These are phyloP conservation scores for Oplegnathus fasciatus DNA, from an alignment of 2,113 vertebrate species.

Conservation along the genomic window DNA sequence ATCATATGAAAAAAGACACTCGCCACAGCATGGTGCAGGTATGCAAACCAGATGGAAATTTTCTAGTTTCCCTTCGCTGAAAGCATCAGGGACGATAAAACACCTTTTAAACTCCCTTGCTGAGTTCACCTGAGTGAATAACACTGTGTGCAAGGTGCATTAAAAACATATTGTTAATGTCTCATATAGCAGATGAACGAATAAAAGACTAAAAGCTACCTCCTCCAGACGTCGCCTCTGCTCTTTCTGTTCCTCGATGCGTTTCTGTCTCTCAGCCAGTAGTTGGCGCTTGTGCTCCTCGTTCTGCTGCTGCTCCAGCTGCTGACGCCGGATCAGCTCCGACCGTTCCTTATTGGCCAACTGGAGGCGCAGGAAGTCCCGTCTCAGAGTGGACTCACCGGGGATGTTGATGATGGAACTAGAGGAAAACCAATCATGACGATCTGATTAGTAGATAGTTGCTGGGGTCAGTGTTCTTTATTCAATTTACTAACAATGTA, in stretches of 20 bases:
- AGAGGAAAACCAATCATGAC: constrained; percentile 4
- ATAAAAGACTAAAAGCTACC: constrained; percentile 77
- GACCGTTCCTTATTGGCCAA: constrained; percentile 98
- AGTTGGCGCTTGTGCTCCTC: constrained; percentile 98
- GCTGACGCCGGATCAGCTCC: constrained; percentile 94
- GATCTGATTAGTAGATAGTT: too few relatives aligned
- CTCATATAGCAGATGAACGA: background rate
- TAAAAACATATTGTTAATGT: too few relatives aligned
- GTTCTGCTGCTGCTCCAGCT: constrained; percentile 98
- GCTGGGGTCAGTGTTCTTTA: background rate
- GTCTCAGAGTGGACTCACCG: constrained; percentile 93
- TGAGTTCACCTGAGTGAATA: too few relatives aligned
- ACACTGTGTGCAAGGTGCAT: too few relatives aligned
- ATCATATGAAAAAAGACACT: too few relatives aligned
- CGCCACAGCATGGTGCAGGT: too few relatives aligned
- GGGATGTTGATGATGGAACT: constrained; percentile 98
- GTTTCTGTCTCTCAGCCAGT: constrained; percentile 96
- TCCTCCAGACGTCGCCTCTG: constrained; percentile 96
- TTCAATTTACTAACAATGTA: background rate
- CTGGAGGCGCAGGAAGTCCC: constrained; percentile 97
- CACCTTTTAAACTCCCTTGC: background rate
- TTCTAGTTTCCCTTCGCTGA: background rate
- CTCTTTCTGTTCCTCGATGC: constrained; percentile 99
- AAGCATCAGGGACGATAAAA: background rate
- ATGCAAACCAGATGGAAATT: too few relatives aligned